phyloP scores from a whole-genome alignment of 1,140 invertebrate genomes.

The Cyrtorhinus lividipennis region DNA sequence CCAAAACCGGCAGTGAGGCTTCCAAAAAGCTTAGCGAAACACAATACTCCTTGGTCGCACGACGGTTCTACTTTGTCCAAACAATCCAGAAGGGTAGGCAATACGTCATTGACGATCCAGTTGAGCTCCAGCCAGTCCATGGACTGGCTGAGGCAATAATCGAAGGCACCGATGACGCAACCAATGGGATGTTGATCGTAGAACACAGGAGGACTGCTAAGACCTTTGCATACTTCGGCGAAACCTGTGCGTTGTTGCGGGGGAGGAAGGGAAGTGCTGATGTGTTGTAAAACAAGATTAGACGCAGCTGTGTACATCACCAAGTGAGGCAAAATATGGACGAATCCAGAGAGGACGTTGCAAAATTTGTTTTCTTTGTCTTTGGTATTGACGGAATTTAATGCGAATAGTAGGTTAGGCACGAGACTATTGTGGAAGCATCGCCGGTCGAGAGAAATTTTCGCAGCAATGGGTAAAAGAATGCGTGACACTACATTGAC shows the following conservation, averaged over 20 bases:
- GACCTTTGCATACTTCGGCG: slow-evolving; percentile 32
- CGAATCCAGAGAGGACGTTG: slow-evolving; percentile 30
- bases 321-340: slow-evolving; percentile 36
- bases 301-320: slow-evolving; percentile 34
- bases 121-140: slow-evolving; percentile 37
- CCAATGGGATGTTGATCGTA: slow-evolving; percentile 34
- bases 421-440: slow-evolving; percentile 35
- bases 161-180: slow-evolving; percentile 37
- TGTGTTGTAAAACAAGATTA: slow-evolving; percentile 30
- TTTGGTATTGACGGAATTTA: slow-evolving; percentile 11
- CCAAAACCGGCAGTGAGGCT: slow-evolving; percentile 33
- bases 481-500: slow-evolving; percentile 32
- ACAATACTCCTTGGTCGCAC: slow-evolving; percentile 26
- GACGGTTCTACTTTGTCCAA: slow-evolving; percentile 29
- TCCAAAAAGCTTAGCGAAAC: slow-evolving; percentile 29
- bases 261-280: slow-evolving; percentile 25
- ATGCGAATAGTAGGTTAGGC: slow-evolving; percentile 24
- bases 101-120: slow-evolving; percentile 35
- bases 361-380: slow-evolving; percentile 6
- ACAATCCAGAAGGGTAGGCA: slow-evolving; percentile 34
- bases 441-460: slow-evolving; percentile 45
- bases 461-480: slow-evolving; percentile 40
- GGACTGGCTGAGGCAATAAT: slow-evolving; percentile 32
- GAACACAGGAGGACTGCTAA: slow-evolving; percentile 39
- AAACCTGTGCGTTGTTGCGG: slow-evolving; percentile 35